Evolutionary conservation across 1,140 invertebrate genomes (phyloP).

Genomic region (Papilio helenus): DNA sequence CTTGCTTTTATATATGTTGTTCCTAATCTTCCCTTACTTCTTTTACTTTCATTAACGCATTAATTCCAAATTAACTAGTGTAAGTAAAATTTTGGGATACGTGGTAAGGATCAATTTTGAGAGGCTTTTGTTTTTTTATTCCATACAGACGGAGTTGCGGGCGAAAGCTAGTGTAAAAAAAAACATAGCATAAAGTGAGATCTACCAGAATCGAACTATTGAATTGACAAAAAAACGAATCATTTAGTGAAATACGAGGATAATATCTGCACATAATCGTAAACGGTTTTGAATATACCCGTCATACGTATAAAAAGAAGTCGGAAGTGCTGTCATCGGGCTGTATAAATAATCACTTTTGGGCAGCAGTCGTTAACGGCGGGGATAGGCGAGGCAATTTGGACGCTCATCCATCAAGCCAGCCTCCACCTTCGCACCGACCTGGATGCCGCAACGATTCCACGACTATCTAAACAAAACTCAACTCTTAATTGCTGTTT

Average conservation of each 20-base stretch:
- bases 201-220: no score
- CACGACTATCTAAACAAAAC: conserved; percentile 44
- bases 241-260: conserved; percentile 22
- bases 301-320: conserved; percentile 42
- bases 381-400: conserved; percentile 64
- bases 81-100: no score
- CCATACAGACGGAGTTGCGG: no score
- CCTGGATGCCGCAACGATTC: conserved; percentile 73
- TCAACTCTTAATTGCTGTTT: conserved; percentile 16
- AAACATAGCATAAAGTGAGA: no score
- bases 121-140: no score
- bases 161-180: no score
- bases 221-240: conserved; percentile 33
- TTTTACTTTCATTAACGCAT: no score
- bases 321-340: conserved; percentile 76
- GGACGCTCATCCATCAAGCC: conserved; percentile 71
- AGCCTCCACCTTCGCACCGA: conserved; percentile 54
- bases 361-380: conserved; percentile 64
- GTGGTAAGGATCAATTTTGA: no score
- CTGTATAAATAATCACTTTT: conserved; percentile 76
- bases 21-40: no score
- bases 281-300: conserved; percentile 24
- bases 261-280: neutral
- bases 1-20: no score
- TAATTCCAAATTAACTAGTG: no score